phyloP scores from a whole-genome alignment of 2,797 vertebrate genomes.

The Chiloscyllium punctatum region DNA sequence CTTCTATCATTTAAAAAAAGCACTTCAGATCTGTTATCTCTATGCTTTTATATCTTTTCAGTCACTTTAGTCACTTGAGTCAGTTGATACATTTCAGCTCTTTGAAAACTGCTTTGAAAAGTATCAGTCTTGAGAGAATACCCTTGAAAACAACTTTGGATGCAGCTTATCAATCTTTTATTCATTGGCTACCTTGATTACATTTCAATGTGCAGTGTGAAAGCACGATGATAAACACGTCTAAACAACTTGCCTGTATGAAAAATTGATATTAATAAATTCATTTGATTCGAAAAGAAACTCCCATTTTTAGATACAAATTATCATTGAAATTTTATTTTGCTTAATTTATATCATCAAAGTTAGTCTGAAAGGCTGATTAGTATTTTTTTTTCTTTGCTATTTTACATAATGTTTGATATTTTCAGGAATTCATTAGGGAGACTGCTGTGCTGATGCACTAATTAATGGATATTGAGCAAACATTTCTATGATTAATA shows the following conservation, averaged over 20 bases:
- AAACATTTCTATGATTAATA: constrained; percentile 11
- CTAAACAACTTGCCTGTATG: not conserved
- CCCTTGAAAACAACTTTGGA: not conserved
- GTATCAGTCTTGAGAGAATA: not conserved
- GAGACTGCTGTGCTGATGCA: not conserved
- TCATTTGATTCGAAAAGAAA: not conserved
- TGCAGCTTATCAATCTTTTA: not conserved
- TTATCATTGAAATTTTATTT: not conserved
- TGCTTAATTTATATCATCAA: not conserved
- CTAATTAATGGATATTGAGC: not conserved
- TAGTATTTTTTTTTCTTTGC: not conserved
- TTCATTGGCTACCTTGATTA: not conserved
- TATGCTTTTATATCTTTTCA: not conserved
- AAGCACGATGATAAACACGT: not conserved
- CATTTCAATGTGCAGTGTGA: not conserved
- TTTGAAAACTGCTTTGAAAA: not conserved
- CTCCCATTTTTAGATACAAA: not conserved
- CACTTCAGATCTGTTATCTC: not conserved
- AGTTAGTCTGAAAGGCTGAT: not conserved
- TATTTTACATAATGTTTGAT: not conserved
- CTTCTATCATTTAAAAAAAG: not conserved
- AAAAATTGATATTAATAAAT: not conserved
- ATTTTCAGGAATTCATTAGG: not conserved
- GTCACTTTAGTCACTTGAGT: not conserved
- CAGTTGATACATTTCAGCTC: not conserved